Percentiles rank a stretch among this genome's conserved stretches.
Evolutionary conservation across 2,888 invertebrate genomes (phyloP).

Genomic region (Drosophila histrio): DNA sequence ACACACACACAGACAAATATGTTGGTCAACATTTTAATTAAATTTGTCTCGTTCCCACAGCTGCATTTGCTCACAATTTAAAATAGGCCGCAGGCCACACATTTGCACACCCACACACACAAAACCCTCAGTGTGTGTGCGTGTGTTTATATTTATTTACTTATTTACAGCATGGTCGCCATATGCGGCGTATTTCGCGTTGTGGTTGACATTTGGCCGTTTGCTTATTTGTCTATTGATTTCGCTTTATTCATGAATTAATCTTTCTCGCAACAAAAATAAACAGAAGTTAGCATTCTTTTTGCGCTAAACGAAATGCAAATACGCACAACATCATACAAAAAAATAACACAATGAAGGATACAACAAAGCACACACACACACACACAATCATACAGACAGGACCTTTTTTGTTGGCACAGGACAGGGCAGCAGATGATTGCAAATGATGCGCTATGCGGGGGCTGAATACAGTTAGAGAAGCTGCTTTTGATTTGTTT

Average conservation of each 20-base stretch:
- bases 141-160: conserved; percentile 74
- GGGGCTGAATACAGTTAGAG: conserved; percentile 27
- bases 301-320: conserved; percentile 44
- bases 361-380: conserved; percentile 5
- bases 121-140: conserved; percentile 20
- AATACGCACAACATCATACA: conserved; percentile 33
- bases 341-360: conserved; percentile 5
- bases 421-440: conserved; percentile 14
- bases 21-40: conserved; percentile 77
- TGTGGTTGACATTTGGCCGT: conserved; percentile 61
- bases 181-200: conserved; percentile 67
- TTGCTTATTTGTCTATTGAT: conserved; percentile 56
- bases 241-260: conserved; percentile 60
- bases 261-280: conserved; percentile 25
- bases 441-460: conserved; percentile 15
- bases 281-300: conserved; percentile 11
- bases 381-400: neutral
- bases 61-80: conserved; percentile 51
- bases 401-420: neutral
- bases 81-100: conserved; percentile 45
- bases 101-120: conserved; percentile 12
- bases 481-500: conserved; percentile 25
- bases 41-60: conserved; percentile 59
- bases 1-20: conserved; percentile 17
- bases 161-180: conserved; percentile 63